A percentile compares a stretch with the other conserved stretches of the same genome.
Evolutionary conservation across 2,888 invertebrate genomes (phyloP).

Genomic region (Brachylomia viminalis): DNA sequence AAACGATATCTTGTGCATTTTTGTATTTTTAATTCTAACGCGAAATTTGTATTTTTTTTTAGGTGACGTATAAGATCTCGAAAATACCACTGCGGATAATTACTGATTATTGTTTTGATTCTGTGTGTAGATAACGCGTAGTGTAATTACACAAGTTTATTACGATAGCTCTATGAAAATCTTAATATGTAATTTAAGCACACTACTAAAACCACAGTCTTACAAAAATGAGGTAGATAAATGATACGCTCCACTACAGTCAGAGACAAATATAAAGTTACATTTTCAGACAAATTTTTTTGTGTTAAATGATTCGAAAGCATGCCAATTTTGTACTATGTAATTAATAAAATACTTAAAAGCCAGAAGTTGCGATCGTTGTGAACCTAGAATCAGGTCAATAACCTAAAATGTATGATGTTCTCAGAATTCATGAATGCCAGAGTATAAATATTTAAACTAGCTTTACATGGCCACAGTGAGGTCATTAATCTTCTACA

Average conservation of each 20-base stretch:
- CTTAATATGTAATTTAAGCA: neutral
- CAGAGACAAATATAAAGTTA: neutral
- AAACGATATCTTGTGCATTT: no score
- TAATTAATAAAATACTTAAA: conserved; percentile 31
- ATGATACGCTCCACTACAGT: neutral
- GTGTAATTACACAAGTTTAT: neutral
- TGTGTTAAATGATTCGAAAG: conserved; percentile 17
- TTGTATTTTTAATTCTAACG: no score
- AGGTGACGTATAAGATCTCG: no score
- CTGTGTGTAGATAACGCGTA: no score
- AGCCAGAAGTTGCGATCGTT: conserved; percentile 15
- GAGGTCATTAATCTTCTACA: conserved; percentile 60
- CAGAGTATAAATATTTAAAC: conserved; percentile 64
- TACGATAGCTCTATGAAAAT: neutral
- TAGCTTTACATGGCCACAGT: conserved; percentile 44
- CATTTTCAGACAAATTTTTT: no score
- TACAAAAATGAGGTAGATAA: neutral
- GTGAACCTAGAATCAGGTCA: conserved; percentile 41
- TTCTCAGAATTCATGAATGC: conserved; percentile 59
- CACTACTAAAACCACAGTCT: neutral
- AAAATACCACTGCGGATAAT: no score
- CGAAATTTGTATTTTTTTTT: no score
- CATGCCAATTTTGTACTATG: neutral
- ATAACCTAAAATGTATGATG: conserved; percentile 55
- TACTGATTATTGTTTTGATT: no score